A percentile compares a stretch with the other conserved stretches of the same genome.
phyloP scores from a whole-genome alignment of 2,888 invertebrate species.

The Coremacera marginata region DNA sequence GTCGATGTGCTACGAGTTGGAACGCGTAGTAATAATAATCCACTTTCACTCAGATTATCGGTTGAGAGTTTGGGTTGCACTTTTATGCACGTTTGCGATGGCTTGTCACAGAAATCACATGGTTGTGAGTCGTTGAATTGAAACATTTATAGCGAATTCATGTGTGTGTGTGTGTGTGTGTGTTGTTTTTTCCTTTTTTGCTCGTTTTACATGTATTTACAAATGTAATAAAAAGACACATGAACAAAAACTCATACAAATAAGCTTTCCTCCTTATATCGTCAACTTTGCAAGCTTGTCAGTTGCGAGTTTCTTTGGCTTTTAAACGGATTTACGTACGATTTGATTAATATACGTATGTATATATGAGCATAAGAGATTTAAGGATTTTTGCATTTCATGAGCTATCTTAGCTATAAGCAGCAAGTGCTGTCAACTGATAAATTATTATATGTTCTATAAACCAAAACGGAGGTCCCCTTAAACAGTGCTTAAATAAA shows the following conservation, averaged over 20 bases:
- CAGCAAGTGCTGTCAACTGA: background rate
- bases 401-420: background rate
- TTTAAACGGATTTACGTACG: background rate
- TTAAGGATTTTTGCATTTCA: background rate
- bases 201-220: background rate
- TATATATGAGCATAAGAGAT: background rate
- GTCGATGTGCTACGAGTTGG: background rate
- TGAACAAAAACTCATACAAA: background rate
- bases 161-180: background rate
- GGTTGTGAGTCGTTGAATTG: background rate
- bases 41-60: background rate
- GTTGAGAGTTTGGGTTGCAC: background rate
- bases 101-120: background rate
- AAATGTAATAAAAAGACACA: background rate
- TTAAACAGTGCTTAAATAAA: too few relatives aligned
- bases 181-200: background rate
- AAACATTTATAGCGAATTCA: background rate
- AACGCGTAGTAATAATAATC: conserved; percentile 14
- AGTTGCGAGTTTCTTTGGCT: background rate
- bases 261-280: background rate
- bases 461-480: background rate
- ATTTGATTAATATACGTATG: background rate
- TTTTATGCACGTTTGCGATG: background rate
- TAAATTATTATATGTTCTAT: background rate
- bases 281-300: conserved; percentile 13